A percentile compares a stretch with the other conserved stretches of the same genome.
Conservation (phyloP, 2,113 vertebrate genomes). For the Tyrannus savana region DNA sequence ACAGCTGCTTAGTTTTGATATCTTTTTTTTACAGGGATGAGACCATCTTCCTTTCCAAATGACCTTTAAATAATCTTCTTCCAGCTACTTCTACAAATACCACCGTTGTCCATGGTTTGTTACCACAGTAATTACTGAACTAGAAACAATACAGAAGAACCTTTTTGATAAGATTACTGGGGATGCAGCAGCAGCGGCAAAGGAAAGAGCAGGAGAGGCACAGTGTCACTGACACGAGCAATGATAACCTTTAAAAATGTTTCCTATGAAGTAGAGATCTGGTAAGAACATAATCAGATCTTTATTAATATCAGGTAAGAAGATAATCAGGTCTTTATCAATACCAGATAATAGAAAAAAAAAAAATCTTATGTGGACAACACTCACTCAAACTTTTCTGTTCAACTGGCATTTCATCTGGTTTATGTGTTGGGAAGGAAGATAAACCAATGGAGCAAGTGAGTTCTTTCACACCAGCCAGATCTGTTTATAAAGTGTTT, state of each 20-base stretch:
- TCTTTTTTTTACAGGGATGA: neutral
- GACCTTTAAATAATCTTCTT: neutral
- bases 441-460: neutral
- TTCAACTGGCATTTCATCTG: neutral
- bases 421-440: neutral
- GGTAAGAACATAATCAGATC: neutral
- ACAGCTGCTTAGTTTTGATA: neutral
- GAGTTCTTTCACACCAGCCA: neutral
- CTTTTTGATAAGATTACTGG: neutral
- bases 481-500: neutral
- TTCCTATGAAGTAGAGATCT: neutral
- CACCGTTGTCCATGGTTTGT: neutral
- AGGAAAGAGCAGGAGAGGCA: neutral
- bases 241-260: neutral
- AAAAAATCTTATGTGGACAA: fast-evolving
- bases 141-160: neutral
- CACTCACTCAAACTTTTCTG: neutral
- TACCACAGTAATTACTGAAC: neutral
- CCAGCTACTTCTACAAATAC: neutral
- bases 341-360: neutral
- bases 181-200: neutral
- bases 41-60: neutral
- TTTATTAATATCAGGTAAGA: neutral
- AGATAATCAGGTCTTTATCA: neutral
- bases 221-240: neutral